Evolutionary conservation across 2,888 invertebrate species (phyloP).

Genomic region (Polietes domitor): DNA sequence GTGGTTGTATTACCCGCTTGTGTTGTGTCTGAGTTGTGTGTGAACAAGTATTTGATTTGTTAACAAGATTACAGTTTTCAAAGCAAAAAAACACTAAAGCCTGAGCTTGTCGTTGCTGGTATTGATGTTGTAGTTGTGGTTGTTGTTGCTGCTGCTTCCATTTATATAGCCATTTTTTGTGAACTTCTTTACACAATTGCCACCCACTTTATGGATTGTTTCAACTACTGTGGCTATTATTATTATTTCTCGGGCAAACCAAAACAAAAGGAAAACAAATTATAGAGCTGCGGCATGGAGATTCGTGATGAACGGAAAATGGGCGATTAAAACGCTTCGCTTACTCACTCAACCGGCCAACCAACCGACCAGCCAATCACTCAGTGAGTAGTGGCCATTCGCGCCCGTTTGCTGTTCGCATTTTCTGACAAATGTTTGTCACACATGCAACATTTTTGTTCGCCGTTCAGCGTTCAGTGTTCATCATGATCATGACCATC

Average conservation of each 20-base stretch:
- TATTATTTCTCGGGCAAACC: conserved; percentile 41
- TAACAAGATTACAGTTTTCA: conserved; percentile 78
- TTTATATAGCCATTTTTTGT: conserved; percentile 49
- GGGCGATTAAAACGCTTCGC: not conserved
- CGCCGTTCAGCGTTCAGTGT: too few species aligned
- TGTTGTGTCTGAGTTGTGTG: conserved; percentile 74
- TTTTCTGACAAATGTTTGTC: conserved; percentile 65
- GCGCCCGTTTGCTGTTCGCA: conserved; percentile 44
- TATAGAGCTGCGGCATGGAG: conserved; percentile 2
- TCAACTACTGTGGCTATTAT: conserved; percentile 40
- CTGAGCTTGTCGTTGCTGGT: too few species aligned
- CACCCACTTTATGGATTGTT: conserved; percentile 63
- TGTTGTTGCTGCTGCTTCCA: conserved; percentile 30
- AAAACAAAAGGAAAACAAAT: conserved; percentile 31
- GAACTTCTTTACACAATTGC: conserved; percentile 57
- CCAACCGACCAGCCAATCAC: conserved; percentile 30
- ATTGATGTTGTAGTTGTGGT: too few species aligned
- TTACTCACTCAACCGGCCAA: not conserved
- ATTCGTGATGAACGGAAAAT: conserved; percentile 49
- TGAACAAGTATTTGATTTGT: conserved; percentile 81
- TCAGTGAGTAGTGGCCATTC: conserved; percentile 25
- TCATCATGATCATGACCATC: not conserved
- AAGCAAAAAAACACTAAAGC: conserved; percentile 13
- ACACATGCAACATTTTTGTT: conserved; percentile 55
- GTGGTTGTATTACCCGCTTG: not conserved